A percentile compares a stretch with the other conserved stretches of the same genome.
phyloP scores from a whole-genome alignment of 2,888 invertebrate species.

The Tribolium freemani region DNA sequence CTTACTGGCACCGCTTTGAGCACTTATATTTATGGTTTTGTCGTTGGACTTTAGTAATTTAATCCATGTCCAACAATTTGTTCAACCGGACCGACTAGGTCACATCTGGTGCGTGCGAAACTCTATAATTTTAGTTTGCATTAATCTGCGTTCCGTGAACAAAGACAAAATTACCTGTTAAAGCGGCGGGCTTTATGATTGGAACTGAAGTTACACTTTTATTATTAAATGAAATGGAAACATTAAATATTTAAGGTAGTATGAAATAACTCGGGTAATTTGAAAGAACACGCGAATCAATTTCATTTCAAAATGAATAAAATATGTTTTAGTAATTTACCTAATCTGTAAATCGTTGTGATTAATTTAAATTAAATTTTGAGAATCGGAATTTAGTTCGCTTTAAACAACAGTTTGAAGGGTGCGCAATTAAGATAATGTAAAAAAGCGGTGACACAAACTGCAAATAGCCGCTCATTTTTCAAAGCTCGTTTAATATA shows the following conservation, averaged over 20 bases:
- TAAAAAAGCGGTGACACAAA: not conserved
- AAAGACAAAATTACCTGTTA: not conserved
- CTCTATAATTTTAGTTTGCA: conserved; percentile 1
- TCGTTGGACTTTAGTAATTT: not conserved
- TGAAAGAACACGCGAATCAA: not conserved
- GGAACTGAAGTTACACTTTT: not conserved
- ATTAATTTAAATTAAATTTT: conserved; percentile 7
- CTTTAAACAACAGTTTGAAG: not conserved
- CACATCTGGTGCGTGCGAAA: not conserved
- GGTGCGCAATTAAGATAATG: conserved; percentile 1
- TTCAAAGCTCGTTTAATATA: not conserved
- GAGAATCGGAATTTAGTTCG: conserved; percentile 8
- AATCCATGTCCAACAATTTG: not conserved
- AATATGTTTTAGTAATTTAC: conserved; percentile 5
- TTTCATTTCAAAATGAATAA: not conserved
- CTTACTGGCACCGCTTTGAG: not conserved
- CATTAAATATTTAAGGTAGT: not conserved
- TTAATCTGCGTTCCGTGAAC: not conserved
- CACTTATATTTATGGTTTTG: not conserved
- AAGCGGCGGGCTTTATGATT: not conserved
- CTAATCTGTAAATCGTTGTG: conserved; percentile 1
- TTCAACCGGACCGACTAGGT: not conserved
- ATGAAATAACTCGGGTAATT: not conserved
- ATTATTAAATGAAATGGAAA: not conserved
- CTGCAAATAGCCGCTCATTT: not conserved